Percentiles rank a stretch among this genome's conserved stretches.
phyloP scores from a whole-genome alignment of 2,888 invertebrate genomes.

The Caenorhabditis macrosperma region DNA sequence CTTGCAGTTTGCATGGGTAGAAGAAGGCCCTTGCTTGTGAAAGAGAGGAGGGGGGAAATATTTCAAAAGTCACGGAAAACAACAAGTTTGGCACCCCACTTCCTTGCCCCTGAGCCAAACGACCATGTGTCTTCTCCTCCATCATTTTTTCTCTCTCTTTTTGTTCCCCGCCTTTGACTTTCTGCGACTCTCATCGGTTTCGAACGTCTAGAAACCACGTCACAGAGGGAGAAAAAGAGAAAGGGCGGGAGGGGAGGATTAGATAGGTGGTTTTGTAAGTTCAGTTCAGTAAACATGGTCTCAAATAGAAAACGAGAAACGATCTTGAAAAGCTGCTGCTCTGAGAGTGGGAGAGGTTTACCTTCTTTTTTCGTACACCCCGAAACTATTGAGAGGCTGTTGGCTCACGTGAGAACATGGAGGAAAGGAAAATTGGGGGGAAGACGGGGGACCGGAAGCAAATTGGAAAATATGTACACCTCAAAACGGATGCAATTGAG shows the following conservation, averaged over 20 bases:
- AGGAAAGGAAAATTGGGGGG: background rate
- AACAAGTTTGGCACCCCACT: conserved; percentile 54
- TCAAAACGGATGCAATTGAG: conserved; percentile 53
- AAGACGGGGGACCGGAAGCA: conserved; percentile 33
- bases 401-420: conserved; percentile 10
- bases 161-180: conserved; percentile 41
- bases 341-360: conserved; percentile 9
- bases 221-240: conserved; percentile 28
- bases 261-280: conserved; percentile 15
- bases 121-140: conserved; percentile 44
- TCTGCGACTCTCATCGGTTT: conserved; percentile 19
- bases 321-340: conserved; percentile 36
- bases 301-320: conserved; percentile 22
- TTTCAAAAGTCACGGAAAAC: conserved; percentile 59
- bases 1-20: conserved; percentile 49
- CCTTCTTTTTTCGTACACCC: background rate
- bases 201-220: conserved; percentile 19
- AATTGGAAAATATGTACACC: conserved; percentile 41
- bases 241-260: background rate
- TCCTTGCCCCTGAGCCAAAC: conserved; percentile 9
- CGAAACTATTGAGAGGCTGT: too few species aligned
- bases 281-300: conserved; percentile 26
- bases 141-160: conserved; percentile 21
- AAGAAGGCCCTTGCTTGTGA: background rate
- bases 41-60: conserved; percentile 25